These are phyloP conservation scores for Psittacula cyanocephala DNA, from an alignment of 2,113 vertebrate species.

Conservation along the genomic window DNA sequence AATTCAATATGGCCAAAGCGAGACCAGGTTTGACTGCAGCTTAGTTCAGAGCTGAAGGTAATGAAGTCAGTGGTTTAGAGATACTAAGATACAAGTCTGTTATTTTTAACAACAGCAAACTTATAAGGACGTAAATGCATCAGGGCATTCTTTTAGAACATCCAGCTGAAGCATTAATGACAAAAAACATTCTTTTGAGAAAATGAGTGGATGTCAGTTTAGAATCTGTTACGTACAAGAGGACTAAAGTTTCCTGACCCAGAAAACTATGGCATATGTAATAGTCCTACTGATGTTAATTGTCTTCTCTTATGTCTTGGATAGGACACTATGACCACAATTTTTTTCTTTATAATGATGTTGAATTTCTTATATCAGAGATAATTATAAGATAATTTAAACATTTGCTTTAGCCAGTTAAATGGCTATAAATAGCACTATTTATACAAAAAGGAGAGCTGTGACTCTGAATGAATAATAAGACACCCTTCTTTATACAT, in stretches of 20 bases:
- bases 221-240: background rate
- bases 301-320: background rate
- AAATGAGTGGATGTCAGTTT: background rate
- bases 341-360: background rate
- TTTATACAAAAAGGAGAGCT: background rate
- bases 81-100: background rate
- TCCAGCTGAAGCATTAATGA: background rate
- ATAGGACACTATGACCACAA: background rate
- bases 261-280: background rate
- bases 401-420: background rate
- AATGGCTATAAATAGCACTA: background rate
- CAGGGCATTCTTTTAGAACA: background rate
- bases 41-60: conserved; percentile 25
- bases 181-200: background rate
- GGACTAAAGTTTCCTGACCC: background rate
- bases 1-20: background rate
- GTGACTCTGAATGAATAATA: background rate
- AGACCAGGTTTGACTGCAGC: background rate
- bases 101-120: conserved; percentile 14
- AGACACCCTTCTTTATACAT: background rate
- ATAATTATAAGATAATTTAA: background rate
- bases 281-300: background rate
- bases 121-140: background rate
- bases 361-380: background rate
- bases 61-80: conserved; percentile 8